These are phyloP conservation scores for Neostethus bicornis DNA, from an alignment of 2,797 vertebrate genomes.

Conservation along the genomic window DNA sequence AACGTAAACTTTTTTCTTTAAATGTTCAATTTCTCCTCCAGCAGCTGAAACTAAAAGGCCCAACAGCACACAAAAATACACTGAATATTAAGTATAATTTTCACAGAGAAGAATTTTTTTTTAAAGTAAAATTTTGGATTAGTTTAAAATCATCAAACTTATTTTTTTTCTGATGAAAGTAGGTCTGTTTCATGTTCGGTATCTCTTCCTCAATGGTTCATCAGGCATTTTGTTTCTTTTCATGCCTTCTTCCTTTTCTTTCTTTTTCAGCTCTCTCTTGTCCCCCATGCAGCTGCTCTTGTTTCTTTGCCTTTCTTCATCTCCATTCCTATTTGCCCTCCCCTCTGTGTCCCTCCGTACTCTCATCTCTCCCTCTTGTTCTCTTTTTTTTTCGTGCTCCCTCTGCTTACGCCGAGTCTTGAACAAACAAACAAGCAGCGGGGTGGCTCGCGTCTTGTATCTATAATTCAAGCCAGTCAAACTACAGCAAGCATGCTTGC, in stretches of 20 bases:
- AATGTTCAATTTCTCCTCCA: too few species aligned
- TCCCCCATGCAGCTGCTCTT: background rate
- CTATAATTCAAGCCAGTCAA: constrained; percentile 73
- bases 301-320: background rate
- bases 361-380: constrained; percentile 36
- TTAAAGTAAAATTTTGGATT: too few species aligned
- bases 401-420: constrained; percentile 58
- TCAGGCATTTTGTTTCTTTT: background rate
- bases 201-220: background rate
- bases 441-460: constrained; percentile 65
- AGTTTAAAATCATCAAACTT: too few species aligned
- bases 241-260: background rate
- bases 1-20: too few species aligned
- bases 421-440: constrained; percentile 73
- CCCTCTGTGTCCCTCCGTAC: constrained; percentile 12
- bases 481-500: constrained; percentile 63
- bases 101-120: too few species aligned
- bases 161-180: too few species aligned
- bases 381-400: constrained; percentile 31
- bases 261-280: background rate
- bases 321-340: background rate
- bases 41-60: too few species aligned
- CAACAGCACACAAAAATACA: too few species aligned
- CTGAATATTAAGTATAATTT: too few species aligned
- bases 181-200: constrained; percentile 7